Conservation (phyloP, 1,140 invertebrate species). For the Listronotus oregonensis region DNA sequence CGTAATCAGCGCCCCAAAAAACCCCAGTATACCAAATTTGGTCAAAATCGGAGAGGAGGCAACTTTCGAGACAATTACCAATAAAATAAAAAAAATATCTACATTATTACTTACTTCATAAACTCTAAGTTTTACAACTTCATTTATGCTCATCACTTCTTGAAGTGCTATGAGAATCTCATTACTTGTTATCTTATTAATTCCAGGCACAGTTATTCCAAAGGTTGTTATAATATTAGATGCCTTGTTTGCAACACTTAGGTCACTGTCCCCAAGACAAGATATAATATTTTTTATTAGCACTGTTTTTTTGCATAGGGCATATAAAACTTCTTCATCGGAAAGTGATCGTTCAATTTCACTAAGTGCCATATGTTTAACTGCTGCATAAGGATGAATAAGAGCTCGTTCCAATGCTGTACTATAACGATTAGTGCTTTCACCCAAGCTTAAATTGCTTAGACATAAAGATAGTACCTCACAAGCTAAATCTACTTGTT, state of each 20-base stretch:
- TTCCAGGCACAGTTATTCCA: conserved; percentile 55
- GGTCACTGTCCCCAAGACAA: conserved; percentile 63
- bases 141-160: conserved; percentile 59
- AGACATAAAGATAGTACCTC: conserved; percentile 65
- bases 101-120: conserved; percentile 64
- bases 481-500: conserved; percentile 61
- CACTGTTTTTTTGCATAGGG: conserved; percentile 59
- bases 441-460: conserved; percentile 60
- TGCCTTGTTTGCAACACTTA: conserved; percentile 65
- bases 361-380: conserved; percentile 62
- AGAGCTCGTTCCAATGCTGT: conserved; percentile 61
- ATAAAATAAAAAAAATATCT: too few relatives aligned
- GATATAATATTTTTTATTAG: conserved; percentile 61
- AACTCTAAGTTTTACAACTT: conserved; percentile 63
- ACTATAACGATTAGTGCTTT: conserved; percentile 58
- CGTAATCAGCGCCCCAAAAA: too few relatives aligned
- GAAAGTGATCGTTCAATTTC: conserved; percentile 52
- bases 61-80: too few relatives aligned
- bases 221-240: conserved; percentile 62
- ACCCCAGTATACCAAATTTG: too few relatives aligned
- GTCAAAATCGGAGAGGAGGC: too few relatives aligned
- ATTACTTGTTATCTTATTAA: conserved; percentile 58
- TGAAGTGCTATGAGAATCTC: conserved; percentile 60
- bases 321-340: conserved; percentile 44
- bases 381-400: conserved; percentile 59